These are phyloP conservation scores for Cebidichthys violaceus DNA, from an alignment of 2,113 vertebrate genomes.

Conservation along the genomic window DNA sequence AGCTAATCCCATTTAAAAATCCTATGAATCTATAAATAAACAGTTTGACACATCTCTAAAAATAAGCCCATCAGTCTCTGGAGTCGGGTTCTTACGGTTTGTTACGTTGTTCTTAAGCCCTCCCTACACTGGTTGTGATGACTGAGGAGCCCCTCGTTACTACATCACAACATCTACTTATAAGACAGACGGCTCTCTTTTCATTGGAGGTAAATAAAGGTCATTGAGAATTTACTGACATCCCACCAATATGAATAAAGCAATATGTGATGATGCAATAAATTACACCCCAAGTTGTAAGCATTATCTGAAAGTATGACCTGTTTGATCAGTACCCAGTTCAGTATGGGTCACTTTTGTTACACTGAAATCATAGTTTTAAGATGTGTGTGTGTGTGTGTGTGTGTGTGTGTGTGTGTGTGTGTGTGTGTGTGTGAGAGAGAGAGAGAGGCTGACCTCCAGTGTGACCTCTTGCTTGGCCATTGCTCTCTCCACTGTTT, in stretches of 20 bases:
- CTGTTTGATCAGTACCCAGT: neutral
- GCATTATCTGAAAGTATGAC: neutral
- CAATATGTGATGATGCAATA: neutral
- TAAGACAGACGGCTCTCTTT: neutral
- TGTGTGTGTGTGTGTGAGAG: neutral
- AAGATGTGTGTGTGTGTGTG: neutral
- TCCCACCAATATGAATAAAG: neutral
- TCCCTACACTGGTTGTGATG: neutral
- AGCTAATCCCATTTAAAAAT: neutral
- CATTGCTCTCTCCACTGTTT: slow-evolving; percentile 95
- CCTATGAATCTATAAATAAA: neutral
- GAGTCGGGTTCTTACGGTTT: neutral
- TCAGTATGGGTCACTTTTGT: neutral
- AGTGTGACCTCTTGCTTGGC: slow-evolving; percentile 98
- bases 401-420: slow-evolving; percentile 1
- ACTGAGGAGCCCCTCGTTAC: neutral
- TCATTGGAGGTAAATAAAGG: neutral
- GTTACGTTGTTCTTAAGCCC: neutral
- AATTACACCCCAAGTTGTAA: neutral
- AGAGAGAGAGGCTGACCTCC: slow-evolving; percentile 86
- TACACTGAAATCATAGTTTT: neutral
- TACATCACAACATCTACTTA: neutral
- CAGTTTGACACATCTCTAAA: neutral
- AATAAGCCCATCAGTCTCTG: neutral
- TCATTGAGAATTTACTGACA: neutral